Evolutionary conservation across 2,888 invertebrate genomes (phyloP).

Genomic region (Crematogaster levior): DNA sequence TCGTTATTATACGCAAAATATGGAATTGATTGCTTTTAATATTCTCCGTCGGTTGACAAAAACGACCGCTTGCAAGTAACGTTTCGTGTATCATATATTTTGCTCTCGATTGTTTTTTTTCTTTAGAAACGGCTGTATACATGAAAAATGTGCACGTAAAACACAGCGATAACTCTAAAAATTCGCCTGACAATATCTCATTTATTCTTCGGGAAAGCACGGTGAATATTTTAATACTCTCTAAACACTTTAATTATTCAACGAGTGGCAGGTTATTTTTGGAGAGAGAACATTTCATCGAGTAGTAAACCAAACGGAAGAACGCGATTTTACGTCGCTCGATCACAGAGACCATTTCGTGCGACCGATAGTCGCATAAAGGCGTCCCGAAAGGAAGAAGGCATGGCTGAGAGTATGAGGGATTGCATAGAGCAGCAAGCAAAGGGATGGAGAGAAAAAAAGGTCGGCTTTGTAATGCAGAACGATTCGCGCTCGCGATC

Average conservation of each 20-base stretch:
- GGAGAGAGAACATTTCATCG: constrained; percentile 1
- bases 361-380: constrained; percentile 33
- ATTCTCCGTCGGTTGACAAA: neutral
- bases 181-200: neutral
- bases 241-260: constrained; percentile 41
- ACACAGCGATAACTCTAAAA: neutral
- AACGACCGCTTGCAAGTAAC: neutral
- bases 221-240: neutral
- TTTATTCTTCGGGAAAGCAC: neutral
- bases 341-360: constrained; percentile 41
- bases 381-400: constrained; percentile 30
- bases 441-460: neutral
- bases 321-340: constrained; percentile 44
- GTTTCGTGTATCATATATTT: neutral
- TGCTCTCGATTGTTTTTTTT: too few species aligned
- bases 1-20: neutral
- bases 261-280: constrained; percentile 31
- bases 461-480: constrained; percentile 49
- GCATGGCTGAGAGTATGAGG: neutral
- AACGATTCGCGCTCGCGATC: constrained; percentile 38
- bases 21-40: neutral
- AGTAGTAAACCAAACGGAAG: constrained; percentile 48
- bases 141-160: neutral
- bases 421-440: neutral
- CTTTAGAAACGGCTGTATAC: neutral